Evolutionary conservation across 1,140 invertebrate species (phyloP).

Genomic region (Drosophila bifasciata): DNA sequence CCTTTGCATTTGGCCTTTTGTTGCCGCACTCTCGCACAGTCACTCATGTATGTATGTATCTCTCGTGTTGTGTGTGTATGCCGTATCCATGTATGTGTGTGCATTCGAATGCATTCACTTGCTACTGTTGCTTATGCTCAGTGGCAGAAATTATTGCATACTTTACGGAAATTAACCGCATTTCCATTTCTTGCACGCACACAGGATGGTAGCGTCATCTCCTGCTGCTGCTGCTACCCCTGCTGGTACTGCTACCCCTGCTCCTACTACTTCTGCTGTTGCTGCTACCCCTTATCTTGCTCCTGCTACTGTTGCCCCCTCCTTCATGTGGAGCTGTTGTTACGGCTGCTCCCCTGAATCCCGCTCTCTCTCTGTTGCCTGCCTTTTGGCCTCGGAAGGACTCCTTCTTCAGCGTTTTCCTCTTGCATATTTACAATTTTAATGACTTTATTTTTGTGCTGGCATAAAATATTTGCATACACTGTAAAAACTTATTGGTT

Average conservation of each 20-base stretch:
- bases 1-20: slow-evolving; percentile 46
- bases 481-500: slow-evolving; percentile 9
- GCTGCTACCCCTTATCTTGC: background rate
- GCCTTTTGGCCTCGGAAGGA: too few relatives aligned
- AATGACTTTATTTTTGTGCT: slow-evolving; percentile 76
- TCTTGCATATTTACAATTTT: slow-evolving; percentile 69
- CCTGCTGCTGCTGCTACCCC: slow-evolving; percentile 14
- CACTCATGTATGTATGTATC: slow-evolving; percentile 21
- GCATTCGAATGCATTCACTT: slow-evolving; percentile 16
- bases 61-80: slow-evolving; percentile 3
- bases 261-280: too few relatives aligned
- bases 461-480: slow-evolving; percentile 60
- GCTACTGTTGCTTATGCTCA: slow-evolving; percentile 63
- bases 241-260: background rate
- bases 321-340: slow-evolving; percentile 9
- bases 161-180: slow-evolving; percentile 83
- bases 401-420: slow-evolving; percentile 17
- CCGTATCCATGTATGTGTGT: background rate
- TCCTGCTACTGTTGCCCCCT: background rate
- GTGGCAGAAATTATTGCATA: slow-evolving; percentile 82
- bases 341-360: too few relatives aligned
- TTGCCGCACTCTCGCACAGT: slow-evolving; percentile 38
- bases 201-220: slow-evolving; percentile 61
- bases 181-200: slow-evolving; percentile 82
- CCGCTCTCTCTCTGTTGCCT: too few relatives aligned